A percentile compares a stretch with the other conserved stretches of the same genome.
Evolutionary conservation across 2,888 invertebrate genomes (phyloP).

Genomic region (Epicampocera succincta): DNA sequence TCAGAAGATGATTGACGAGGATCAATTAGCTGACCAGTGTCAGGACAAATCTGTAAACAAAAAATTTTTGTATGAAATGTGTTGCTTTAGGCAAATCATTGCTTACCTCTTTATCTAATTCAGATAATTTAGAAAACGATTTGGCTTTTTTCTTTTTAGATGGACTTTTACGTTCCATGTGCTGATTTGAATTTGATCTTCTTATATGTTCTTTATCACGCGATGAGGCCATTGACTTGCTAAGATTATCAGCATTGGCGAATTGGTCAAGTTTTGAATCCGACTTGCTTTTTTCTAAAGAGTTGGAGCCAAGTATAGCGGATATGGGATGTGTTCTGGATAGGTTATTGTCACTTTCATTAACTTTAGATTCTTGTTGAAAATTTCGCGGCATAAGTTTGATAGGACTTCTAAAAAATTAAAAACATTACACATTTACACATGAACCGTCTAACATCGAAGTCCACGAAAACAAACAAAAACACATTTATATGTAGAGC

Average conservation of each 20-base stretch:
- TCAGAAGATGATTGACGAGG: conserved; percentile 80
- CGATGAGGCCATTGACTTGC: conserved; percentile 33
- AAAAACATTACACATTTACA: neutral
- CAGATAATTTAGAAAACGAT: conserved; percentile 83
- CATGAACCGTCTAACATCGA: no score
- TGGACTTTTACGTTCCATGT: conserved; percentile 81
- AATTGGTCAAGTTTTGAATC: conserved; percentile 85
- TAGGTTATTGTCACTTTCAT: conserved; percentile 51
- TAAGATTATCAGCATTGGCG: conserved; percentile 57
- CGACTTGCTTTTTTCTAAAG: conserved; percentile 86
- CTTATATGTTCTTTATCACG: conserved; percentile 81
- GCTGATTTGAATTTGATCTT: conserved; percentile 84
- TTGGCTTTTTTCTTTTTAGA: conserved; percentile 83
- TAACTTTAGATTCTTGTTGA: conserved; percentile 64
- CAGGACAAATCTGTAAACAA: conserved; percentile 77
- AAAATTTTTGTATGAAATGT: conserved; percentile 7
- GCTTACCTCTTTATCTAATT: conserved; percentile 82
- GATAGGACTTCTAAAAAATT: conserved; percentile 77
- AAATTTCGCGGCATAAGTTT: conserved; percentile 73
- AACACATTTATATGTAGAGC: no score
- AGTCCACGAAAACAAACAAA: no score
- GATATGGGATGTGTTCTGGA: conserved; percentile 62
- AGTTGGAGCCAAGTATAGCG: conserved; percentile 70
- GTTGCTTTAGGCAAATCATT: neutral
- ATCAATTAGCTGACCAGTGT: conserved; percentile 77